Conservation (phyloP, 2,888 invertebrate genomes). For the Anarsia innoxiella region DNA sequence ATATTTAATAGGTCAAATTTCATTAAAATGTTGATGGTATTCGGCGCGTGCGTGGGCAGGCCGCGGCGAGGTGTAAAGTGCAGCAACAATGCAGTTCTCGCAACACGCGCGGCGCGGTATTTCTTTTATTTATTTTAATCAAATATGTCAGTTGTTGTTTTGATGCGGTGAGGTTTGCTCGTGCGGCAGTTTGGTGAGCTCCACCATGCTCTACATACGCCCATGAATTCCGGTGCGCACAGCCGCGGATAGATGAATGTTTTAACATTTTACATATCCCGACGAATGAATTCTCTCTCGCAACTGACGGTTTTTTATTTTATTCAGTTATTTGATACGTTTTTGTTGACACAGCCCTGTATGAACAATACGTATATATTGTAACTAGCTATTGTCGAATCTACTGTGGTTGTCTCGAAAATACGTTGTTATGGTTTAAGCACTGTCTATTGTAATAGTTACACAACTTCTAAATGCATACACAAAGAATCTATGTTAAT, state of each 20-base stretch:
- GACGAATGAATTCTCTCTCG: constrained; percentile 60
- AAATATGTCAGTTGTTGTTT: constrained; percentile 62
- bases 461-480: too few species aligned
- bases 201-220: constrained; percentile 50
- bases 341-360: constrained; percentile 44
- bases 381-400: constrained; percentile 35
- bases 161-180: constrained; percentile 55
- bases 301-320: constrained; percentile 51
- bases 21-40: constrained; percentile 28
- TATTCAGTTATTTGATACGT: constrained; percentile 57
- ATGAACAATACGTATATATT: constrained; percentile 20
- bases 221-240: constrained; percentile 63
- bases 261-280: constrained; percentile 71
- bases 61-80: constrained; percentile 7
- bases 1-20: constrained; percentile 21
- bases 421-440: constrained; percentile 26
- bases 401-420: constrained; percentile 32
- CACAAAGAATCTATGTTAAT: too few species aligned
- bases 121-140: constrained; percentile 70
- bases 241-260: constrained; percentile 65
- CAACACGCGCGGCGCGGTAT: constrained; percentile 38
- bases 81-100: too few species aligned
- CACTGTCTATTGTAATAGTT: too few species aligned
- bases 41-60: constrained; percentile 16
- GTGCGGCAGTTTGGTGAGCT: constrained; percentile 53